Evolutionary conservation across 2,113 vertebrate genomes (phyloP), one percentile per base, ranked within the genome.

Genomic region (Leucoraja erinaceus): DNA sequence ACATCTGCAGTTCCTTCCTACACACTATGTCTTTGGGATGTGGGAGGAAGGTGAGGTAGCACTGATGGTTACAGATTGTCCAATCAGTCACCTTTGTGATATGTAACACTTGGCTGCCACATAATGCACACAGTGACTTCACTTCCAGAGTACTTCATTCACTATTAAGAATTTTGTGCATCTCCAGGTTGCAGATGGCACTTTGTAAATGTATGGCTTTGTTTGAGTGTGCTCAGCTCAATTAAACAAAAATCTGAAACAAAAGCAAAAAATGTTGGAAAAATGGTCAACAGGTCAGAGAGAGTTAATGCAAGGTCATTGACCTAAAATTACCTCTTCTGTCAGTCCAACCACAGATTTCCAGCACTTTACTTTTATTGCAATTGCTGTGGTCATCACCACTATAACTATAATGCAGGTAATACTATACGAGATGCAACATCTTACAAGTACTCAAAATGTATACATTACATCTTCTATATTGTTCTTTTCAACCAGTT

Each of bases 401-500:
- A 63, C 31, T 16, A 14, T 18, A 88, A 88, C 28, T 7, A n/a
- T 28, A 20, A 83, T 56, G 59, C 28, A 88, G 9, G 8, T 31
- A 28, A 14, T 61, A 14, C 6, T 88, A 31, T 18, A 88, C 28
- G 16, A 33, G 28, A 6, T 8, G 14, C 83, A 16, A 6, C 59
- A 63, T 33, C 61, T 31, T 31, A 28, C 10, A 83, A 83, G 61
- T 66, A 88, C 10, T 88, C 84, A 31, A 28, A 88, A 70, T 33
- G 47, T 47, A 4, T 91, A 72, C 83, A 93, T 25, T 95, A 96
- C 96, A 94, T 97, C 97, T 94, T 97, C 96, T 76, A 97, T 94
- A 93, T 95, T 96, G 93, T 93, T 96, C 92, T 95, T 97, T 93
- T 97, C 96, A 94, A 96, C 95, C 84, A 96, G 75, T 94, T 96